Conservation (phyloP, 2,888 invertebrate genomes). For the Athalia cordata region DNA sequence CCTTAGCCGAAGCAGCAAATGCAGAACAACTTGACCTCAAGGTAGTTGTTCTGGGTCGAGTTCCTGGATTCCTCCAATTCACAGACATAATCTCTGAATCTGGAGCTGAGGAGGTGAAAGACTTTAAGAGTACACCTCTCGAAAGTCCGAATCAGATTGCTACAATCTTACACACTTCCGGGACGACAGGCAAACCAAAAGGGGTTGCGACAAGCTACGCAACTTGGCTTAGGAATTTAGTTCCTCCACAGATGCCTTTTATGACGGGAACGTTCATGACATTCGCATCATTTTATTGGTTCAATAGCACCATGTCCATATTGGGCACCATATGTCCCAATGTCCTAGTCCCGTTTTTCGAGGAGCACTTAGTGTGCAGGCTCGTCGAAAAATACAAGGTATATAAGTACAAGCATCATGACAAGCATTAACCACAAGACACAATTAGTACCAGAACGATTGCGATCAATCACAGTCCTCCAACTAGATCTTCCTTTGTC, state of each 20-base stretch:
- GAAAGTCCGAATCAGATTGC: constrained; percentile 51
- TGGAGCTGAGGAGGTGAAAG: constrained; percentile 22
- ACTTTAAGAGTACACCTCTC: constrained; percentile 50
- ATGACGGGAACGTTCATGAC: neutral
- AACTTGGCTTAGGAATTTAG: constrained; percentile 50
- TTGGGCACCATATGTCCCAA: too few species aligned
- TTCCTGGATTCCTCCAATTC: constrained; percentile 34
- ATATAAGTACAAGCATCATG: neutral
- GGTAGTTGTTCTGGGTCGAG: constrained; percentile 48
- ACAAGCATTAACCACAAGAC: too few species aligned
- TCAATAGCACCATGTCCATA: too few species aligned
- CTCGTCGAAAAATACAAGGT: constrained; percentile 66
- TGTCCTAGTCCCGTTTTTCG: constrained; percentile 7
- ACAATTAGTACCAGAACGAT: too few species aligned
- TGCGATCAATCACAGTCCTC: too few species aligned
- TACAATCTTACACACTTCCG: constrained; percentile 65
- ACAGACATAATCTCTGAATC: constrained; percentile 10
- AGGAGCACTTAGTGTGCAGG: constrained; percentile 57
- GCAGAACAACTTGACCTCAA: constrained; percentile 44
- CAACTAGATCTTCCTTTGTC: neutral
- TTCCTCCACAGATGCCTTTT: neutral
- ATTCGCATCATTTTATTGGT: constrained; percentile 58
- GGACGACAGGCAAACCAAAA: constrained; percentile 66
- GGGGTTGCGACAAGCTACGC: constrained; percentile 60
- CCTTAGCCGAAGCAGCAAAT: constrained; percentile 42